Evolutionary conservation across 1,140 invertebrate species (phyloP).

Genomic region (Bombus superbus): DNA sequence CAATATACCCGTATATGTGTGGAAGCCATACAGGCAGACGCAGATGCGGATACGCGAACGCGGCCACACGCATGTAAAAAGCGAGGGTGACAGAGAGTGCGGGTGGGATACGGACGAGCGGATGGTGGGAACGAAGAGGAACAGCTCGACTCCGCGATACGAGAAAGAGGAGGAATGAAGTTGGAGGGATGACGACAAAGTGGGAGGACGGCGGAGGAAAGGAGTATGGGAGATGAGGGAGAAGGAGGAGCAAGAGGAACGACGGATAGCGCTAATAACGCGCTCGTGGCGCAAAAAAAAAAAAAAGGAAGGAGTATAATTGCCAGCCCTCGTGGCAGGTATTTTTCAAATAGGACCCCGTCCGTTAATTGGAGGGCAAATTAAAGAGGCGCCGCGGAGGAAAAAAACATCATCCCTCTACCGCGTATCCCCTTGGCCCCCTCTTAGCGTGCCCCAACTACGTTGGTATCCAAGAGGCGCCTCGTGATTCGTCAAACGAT

Average conservation of each 20-base stretch:
- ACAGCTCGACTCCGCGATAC: conserved; percentile 1
- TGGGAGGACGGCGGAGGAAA: background rate
- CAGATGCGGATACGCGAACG: conserved; percentile 43
- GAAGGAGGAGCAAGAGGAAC: conserved; percentile 49
- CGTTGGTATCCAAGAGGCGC: conserved; percentile 54
- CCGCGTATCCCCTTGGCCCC: conserved; percentile 40
- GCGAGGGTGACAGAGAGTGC: conserved; percentile 28
- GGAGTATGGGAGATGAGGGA: background rate
- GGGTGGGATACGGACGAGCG: background rate
- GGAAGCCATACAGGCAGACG: conserved; percentile 42
- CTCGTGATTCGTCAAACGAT: conserved; percentile 68
- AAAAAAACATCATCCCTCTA: conserved; percentile 67
- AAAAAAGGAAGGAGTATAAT: conserved; percentile 73
- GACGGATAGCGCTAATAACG: conserved; percentile 76
- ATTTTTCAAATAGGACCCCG: conserved; percentile 73
- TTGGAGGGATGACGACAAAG: background rate
- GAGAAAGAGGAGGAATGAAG: background rate
- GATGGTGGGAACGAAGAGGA: conserved; percentile 40
- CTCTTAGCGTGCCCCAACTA: conserved; percentile 52
- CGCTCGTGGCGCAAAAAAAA: conserved; percentile 68
- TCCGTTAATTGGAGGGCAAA: conserved; percentile 75
- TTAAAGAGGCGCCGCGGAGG: conserved; percentile 72
- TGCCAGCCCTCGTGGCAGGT: conserved; percentile 72
- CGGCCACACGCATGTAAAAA: conserved; percentile 56
- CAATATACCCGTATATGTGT: conserved; percentile 39